Percentiles rank a stretch among this genome's conserved stretches.
phyloP scores from a whole-genome alignment of 2,113 vertebrate genomes.

The Oreotrochilus melanogaster region DNA sequence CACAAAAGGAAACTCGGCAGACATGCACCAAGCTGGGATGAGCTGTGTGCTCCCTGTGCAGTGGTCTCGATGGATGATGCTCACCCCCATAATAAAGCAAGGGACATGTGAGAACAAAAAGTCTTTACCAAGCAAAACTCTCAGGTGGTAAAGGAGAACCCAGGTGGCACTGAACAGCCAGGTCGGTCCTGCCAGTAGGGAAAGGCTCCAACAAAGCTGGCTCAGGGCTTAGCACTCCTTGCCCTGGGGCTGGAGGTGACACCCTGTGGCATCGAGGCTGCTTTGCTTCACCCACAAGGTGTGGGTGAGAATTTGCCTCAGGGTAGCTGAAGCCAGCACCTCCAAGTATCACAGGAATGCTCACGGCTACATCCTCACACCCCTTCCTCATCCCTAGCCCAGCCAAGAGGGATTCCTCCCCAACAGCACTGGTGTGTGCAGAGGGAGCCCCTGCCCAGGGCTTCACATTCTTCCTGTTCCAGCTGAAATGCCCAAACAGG shows the following conservation, averaged over 20 bases:
- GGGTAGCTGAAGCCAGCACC: not conserved
- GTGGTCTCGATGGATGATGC: rapidly evolving
- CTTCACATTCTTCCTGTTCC: not conserved
- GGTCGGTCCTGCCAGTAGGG: not conserved
- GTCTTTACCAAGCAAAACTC: not conserved
- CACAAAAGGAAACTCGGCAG: rapidly evolving
- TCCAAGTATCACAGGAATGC: rapidly evolving
- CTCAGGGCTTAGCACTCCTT: not conserved
- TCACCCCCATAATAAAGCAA: not conserved
- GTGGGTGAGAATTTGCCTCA: not conserved
- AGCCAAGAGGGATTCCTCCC: not conserved
- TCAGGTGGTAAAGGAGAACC: not conserved
- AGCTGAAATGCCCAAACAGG: not conserved
- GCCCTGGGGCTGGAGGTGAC: rapidly evolving
- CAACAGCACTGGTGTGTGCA: not conserved
- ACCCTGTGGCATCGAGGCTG: rapidly evolving
- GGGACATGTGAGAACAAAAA: not conserved
- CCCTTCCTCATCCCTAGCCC: not conserved
- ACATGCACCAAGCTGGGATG: not conserved
- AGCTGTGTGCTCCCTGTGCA: not conserved
- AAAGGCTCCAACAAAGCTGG: not conserved
- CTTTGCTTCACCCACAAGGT: not conserved
- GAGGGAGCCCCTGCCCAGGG: not conserved
- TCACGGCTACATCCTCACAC: rapidly evolving
- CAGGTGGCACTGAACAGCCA: rapidly evolving